A percentile compares a stretch with the other conserved stretches of the same genome.
phyloP scores from a whole-genome alignment of 2,888 invertebrate species.

The Meliscaeva auricollis region DNA sequence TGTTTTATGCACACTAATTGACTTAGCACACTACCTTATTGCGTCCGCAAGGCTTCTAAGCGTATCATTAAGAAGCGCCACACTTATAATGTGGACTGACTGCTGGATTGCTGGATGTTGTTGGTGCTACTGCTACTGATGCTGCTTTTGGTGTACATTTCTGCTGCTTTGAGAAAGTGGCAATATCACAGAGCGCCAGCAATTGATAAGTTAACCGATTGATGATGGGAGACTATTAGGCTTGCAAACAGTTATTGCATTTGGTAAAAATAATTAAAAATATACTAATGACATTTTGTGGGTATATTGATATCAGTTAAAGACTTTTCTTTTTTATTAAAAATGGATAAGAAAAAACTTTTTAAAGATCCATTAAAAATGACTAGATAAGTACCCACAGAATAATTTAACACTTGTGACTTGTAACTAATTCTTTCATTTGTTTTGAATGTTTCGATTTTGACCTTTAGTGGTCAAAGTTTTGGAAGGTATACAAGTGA shows the following conservation, averaged over 20 bases:
- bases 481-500: too few species aligned
- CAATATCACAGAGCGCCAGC: slow-evolving; percentile 60
- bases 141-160: too few species aligned
- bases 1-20: slow-evolving; percentile 75
- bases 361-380: too few species aligned
- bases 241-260: neutral
- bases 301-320: too few species aligned
- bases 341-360: too few species aligned
- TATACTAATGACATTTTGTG: too few species aligned
- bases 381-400: too few species aligned
- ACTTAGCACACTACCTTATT: slow-evolving; percentile 75
- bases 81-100: slow-evolving; percentile 40
- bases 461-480: too few species aligned
- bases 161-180: slow-evolving; percentile 59
- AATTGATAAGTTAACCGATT: slow-evolving; percentile 49
- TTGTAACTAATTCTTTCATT: too few species aligned
- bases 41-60: slow-evolving; percentile 71
- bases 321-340: too few species aligned
- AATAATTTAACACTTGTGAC: too few species aligned
- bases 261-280: neutral
- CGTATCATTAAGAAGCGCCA: slow-evolving; percentile 75
- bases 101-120: neutral
- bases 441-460: too few species aligned
- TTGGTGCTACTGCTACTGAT: neutral
- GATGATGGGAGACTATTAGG: neutral